phyloP scores from a whole-genome alignment of 2,888 invertebrate species.

The Polyommatus iphigenia region DNA sequence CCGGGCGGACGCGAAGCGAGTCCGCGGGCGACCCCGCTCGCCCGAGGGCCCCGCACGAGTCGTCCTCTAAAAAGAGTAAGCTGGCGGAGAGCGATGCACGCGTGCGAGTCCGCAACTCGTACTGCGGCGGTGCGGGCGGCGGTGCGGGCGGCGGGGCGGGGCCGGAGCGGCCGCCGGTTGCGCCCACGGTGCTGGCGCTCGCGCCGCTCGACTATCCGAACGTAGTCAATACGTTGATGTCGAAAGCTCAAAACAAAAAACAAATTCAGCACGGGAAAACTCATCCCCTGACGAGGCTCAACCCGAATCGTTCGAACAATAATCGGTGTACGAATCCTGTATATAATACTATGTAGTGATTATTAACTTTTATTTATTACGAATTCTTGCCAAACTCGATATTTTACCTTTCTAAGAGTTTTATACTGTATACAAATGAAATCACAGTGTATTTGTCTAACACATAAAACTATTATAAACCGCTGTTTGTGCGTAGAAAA shows the following conservation, averaged over 20 bases:
- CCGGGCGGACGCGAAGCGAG: conserved; percentile 50
- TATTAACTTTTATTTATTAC: conserved; percentile 77
- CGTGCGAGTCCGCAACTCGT: conserved; percentile 48
- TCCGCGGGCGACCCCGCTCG: conserved; percentile 47
- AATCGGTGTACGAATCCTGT: conserved; percentile 87
- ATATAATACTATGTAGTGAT: conserved; percentile 93
- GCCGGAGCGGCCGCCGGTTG: conserved; percentile 60
- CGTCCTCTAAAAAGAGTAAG: conserved; percentile 45
- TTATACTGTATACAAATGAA: conserved; percentile 78
- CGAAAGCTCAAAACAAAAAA: conserved; percentile 87
- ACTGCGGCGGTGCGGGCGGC: conserved; percentile 48
- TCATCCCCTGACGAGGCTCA: conserved; percentile 93
- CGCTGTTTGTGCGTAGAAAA: conserved; percentile 75
- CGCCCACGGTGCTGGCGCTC: conserved; percentile 64
- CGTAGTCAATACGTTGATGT: conserved; percentile 84
- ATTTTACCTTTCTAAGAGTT: conserved; percentile 78
- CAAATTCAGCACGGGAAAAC: conserved; percentile 95
- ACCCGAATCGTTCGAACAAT: conserved; percentile 86
- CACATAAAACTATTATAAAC: conserved; percentile 72
- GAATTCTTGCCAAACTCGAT: conserved; percentile 80
- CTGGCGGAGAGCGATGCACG: conserved; percentile 45
- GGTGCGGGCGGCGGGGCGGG: conserved; percentile 48
- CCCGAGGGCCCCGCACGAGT: conserved; percentile 39
- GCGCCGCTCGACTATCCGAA: conserved; percentile 75
- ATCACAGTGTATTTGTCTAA: conserved; percentile 77